Evolutionary conservation across 2,888 invertebrate species (phyloP).

Genomic region (Cistogaster globosa): DNA sequence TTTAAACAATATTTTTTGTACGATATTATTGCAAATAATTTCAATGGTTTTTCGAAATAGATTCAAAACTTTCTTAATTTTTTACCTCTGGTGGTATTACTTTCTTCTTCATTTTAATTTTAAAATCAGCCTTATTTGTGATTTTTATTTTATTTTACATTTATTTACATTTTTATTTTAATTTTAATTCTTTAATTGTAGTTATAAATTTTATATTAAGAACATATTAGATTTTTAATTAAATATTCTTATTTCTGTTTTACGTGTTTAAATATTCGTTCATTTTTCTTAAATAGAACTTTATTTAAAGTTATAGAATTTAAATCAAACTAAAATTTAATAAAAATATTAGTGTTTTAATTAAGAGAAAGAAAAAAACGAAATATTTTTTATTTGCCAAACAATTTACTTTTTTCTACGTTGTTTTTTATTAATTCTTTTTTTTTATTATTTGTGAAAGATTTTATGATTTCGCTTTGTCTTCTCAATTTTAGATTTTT

Average conservation of each 20-base stretch:
- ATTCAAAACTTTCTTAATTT: neutral
- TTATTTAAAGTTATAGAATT: conserved; percentile 22
- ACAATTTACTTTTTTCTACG: neutral
- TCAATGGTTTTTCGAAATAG: too few species aligned
- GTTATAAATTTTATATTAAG: conserved; percentile 16
- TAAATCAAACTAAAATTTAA: neutral
- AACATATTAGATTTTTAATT: conserved; percentile 6
- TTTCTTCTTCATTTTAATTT: conserved; percentile 25
- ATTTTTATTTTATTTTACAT: conserved; percentile 34
- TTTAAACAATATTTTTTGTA: too few species aligned
- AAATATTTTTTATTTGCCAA: conserved; percentile 11
- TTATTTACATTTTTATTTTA: conserved; percentile 26
- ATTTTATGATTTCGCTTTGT: neutral
- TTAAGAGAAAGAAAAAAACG: neutral
- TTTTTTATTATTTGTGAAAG: neutral
- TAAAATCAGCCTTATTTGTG: conserved; percentile 55
- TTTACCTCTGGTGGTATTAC: neutral
- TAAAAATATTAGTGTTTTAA: neutral
- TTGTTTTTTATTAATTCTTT: neutral
- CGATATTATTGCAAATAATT: too few species aligned
- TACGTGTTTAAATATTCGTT: neutral
- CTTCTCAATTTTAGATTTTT: neutral
- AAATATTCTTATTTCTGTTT: neutral
- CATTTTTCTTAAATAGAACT: conserved; percentile 19
- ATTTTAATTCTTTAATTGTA: neutral